These are phyloP conservation scores for Bombus confusus DNA, from an alignment of 1,140 invertebrate species.

Conservation along the genomic window DNA sequence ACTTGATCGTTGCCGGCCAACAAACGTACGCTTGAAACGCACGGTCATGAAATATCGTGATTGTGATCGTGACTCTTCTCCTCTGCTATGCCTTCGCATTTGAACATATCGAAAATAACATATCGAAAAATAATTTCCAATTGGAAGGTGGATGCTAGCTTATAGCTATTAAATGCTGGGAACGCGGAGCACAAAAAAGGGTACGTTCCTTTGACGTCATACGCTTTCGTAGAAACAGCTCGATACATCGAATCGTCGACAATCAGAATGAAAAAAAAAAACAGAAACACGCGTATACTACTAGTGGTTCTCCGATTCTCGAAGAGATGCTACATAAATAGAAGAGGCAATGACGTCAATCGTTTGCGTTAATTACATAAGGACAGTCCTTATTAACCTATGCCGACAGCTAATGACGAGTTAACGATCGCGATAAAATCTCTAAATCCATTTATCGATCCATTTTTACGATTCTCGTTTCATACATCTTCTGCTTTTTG, in stretches of 20 bases:
- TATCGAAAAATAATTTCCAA: background rate
- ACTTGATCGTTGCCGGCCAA: background rate
- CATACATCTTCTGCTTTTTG: background rate
- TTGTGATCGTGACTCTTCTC: background rate
- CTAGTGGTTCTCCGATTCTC: conserved; percentile 5
- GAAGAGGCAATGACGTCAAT: conserved; percentile 76
- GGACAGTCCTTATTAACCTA: conserved; percentile 74
- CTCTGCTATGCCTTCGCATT: background rate
- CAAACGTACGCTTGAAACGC: too few relatives aligned
- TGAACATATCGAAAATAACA: background rate
- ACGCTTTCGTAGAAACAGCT: conserved; percentile 46
- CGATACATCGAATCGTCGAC: background rate
- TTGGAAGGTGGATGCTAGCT: background rate
- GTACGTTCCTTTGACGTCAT: conserved; percentile 4
- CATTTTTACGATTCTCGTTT: background rate
- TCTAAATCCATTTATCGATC: conserved; percentile 25
- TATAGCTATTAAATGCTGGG: background rate
- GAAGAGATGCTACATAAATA: conserved; percentile 55
- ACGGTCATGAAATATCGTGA: too few relatives aligned
- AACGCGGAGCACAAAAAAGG: background rate
- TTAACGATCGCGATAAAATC: conserved; percentile 68
- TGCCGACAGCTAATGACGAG: conserved; percentile 61
- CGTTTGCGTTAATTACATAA: conserved; percentile 75
- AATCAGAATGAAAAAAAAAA: conserved; percentile 8
- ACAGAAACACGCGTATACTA: background rate